Percentiles rank a stretch among this genome's conserved stretches.
These are phyloP conservation scores for Drosophila phalerata DNA, from an alignment of 2,888 invertebrate genomes.

Conservation along the genomic window DNA sequence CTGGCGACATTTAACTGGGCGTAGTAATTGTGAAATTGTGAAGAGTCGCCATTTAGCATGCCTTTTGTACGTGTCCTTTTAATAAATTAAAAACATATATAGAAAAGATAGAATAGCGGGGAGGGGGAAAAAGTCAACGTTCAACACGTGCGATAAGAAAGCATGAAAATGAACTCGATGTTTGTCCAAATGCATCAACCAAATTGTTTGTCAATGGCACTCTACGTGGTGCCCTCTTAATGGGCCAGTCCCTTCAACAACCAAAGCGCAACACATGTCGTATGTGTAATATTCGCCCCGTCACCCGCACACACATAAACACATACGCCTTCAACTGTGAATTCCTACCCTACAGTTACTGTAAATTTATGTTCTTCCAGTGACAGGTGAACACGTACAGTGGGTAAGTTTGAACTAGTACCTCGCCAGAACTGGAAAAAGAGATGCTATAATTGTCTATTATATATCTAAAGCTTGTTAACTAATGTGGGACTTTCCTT, in stretches of 20 bases:
- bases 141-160: conserved; percentile 50
- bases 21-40: conserved; percentile 60
- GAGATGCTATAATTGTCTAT: neutral
- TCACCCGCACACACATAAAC: neutral
- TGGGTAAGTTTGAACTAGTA: conserved; percentile 12
- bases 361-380: conserved; percentile 42
- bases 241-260: conserved; percentile 44
- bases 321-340: neutral
- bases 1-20: conserved; percentile 65
- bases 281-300: conserved; percentile 65
- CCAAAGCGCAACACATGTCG: conserved; percentile 70
- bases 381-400: conserved; percentile 30
- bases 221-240: conserved; percentile 41
- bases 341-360: conserved; percentile 17
- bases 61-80: conserved; percentile 63
- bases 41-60: conserved; percentile 43
- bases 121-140: neutral
- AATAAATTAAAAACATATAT: conserved; percentile 62
- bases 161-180: conserved; percentile 38
- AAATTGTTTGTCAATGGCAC: conserved; percentile 69
- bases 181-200: conserved; percentile 61
- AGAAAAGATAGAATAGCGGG: neutral
- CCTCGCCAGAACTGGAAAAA: neutral
- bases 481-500: no score
- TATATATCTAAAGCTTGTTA: no score